Evolutionary conservation across 2,113 vertebrate species (phyloP), one percentile per base, ranked within the genome.

Genomic region (Dasyornis broadbenti): DNA sequence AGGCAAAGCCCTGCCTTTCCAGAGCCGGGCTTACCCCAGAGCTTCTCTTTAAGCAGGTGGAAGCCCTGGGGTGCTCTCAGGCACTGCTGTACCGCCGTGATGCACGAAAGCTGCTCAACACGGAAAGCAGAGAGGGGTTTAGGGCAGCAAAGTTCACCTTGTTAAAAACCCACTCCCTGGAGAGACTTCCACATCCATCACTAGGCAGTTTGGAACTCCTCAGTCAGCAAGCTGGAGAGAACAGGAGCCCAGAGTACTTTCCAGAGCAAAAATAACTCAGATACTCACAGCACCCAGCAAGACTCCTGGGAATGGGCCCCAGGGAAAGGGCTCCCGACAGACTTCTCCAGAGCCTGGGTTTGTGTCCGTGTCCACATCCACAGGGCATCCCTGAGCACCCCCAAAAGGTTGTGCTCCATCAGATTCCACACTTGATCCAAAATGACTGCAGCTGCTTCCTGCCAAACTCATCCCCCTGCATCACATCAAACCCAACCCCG

Each of bases 401-500:
- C 66, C 16, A 17, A 44, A 11, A 22, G 28, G 11, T 12, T 13
- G 40, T 19, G 18, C 45, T 30, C 45, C 24, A 3, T 1, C 45
- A 2, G 1, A 0, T 1, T 13, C 16, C n/a, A 66, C 26, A 2
- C 7, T 31, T 4, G 15, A 78, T 4, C 52, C 42, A 13, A 16
- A 60, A 11, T 0, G 0, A 7, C 6, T 3, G 1, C 2, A 0
- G 50, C 80, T 27, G 26, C 26, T 17, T 11, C 31, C 64, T 22
- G 15, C 6, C 19, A 11, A 10, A 3, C 28, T 1, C n/a, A 30
- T 1, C 15, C 20, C 31, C 1, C 14, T 0, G 2, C 2, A 3
- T 0, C 3, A 0, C 2, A 6, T 1, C 73, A 37, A 19, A 2
- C 53, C 18, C 4, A 13, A 5, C 5, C 30, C 65, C 5, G 2